Conservation (phyloP, 2,113 vertebrate species). For the Labeo catla region DNA sequence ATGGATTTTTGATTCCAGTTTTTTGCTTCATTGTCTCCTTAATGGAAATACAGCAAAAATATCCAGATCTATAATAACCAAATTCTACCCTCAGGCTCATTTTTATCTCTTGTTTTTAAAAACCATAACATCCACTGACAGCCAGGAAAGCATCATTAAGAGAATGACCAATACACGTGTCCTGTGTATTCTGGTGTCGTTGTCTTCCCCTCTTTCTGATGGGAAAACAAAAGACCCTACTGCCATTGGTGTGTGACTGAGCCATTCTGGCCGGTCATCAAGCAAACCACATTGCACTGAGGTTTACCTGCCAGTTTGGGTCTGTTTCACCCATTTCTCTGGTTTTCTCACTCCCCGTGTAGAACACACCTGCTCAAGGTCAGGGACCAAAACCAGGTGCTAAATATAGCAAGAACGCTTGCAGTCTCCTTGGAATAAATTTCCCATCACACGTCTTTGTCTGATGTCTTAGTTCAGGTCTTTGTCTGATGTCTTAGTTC, state of each 20-base stretch:
- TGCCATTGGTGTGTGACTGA: conserved; percentile 6
- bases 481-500: neutral
- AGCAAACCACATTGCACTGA: neutral
- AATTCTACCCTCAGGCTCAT: conserved; percentile 8
- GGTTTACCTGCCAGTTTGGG: conserved; percentile 24
- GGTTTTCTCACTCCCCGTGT: conserved; percentile 6
- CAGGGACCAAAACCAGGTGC: conserved; percentile 24
- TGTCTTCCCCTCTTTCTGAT: neutral
- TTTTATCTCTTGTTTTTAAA: conserved; percentile 28
- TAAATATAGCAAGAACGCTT: conserved; percentile 45
- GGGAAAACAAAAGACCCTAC: neutral
- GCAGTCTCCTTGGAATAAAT: conserved; percentile 40
- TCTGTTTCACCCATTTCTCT: conserved; percentile 17
- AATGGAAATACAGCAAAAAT: neutral
- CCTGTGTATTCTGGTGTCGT: neutral
- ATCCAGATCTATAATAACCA: neutral
- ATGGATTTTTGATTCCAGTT: conserved; percentile 22
- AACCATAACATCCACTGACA: conserved; percentile 1
- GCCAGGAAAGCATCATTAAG: conserved; percentile 1
- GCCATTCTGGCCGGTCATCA: conserved; percentile 14
- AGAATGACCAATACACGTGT: neutral
- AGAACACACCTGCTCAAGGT: conserved; percentile 45
- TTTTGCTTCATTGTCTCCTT: conserved; percentile 15
- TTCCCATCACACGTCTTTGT: neutral
- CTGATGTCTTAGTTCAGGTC: neutral